phyloP scores from a whole-genome alignment of 1,140 invertebrate species.

The Hydropsyche tenuis region DNA sequence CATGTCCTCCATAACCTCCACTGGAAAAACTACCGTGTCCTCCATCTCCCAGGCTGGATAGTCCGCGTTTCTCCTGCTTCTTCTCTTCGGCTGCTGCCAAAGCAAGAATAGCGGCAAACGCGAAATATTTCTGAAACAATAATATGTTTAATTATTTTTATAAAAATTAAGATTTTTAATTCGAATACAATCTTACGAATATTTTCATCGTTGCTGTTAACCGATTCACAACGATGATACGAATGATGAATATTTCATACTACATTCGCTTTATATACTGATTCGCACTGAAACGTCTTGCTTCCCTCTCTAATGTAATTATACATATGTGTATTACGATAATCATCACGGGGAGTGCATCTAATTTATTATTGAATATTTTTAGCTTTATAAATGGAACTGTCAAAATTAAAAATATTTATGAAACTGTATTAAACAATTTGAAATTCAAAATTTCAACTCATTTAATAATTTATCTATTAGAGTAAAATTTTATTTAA shows the following conservation, averaged over 20 bases:
- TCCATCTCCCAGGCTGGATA: constrained; percentile 41
- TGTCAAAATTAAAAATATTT: too few relatives aligned
- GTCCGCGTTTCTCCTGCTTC: constrained; percentile 48
- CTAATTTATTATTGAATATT: too few relatives aligned
- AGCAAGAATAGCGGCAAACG: constrained; percentile 27
- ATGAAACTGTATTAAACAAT: too few relatives aligned
- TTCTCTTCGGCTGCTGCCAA: constrained; percentile 35
- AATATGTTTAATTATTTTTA: too few relatives aligned
- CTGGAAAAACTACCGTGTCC: constrained; percentile 13
- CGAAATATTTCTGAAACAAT: constrained; percentile 5
- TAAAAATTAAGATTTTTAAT: too few relatives aligned
- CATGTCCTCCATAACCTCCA: constrained; percentile 25
- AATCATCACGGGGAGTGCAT: too few relatives aligned
- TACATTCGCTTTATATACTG: background rate
- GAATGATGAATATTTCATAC: background rate
- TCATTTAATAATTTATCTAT: too few relatives aligned
- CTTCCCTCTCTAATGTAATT: constrained; percentile 5
- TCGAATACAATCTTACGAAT: background rate
- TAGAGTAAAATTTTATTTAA: too few relatives aligned
- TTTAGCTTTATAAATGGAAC: too few relatives aligned
- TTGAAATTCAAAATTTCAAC: too few relatives aligned
- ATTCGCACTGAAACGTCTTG: background rate
- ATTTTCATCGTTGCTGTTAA: background rate
- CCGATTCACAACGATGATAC: background rate
- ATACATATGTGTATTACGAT: background rate